These are phyloP conservation scores for Drosophila orena DNA, from an alignment of 1,140 invertebrate species.

Conservation along the genomic window DNA sequence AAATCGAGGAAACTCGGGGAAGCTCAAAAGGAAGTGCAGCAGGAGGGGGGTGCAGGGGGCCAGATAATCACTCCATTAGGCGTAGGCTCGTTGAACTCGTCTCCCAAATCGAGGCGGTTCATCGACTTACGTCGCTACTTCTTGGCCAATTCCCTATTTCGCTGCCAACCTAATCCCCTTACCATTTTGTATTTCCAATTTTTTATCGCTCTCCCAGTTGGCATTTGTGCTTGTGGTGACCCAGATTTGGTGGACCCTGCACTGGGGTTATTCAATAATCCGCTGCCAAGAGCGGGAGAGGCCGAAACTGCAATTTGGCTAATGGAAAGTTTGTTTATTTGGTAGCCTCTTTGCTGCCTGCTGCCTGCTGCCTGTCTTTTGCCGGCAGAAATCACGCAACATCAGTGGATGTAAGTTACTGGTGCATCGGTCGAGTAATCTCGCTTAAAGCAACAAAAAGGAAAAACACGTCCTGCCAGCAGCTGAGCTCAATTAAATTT, in stretches of 20 bases:
- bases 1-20: not conserved
- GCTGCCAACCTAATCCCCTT: no score
- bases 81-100: conserved; percentile 66
- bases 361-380: conserved; percentile 3
- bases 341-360: conserved; percentile 9
- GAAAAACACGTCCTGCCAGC: not conserved
- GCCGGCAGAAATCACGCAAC: conserved; percentile 56
- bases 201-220: conserved; percentile 1
- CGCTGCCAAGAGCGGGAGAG: conserved; percentile 17
- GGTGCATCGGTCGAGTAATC: conserved; percentile 38
- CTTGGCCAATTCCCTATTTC: not conserved
- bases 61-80: conserved; percentile 77
- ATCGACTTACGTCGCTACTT: conserved; percentile 35
- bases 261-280: conserved; percentile 70
- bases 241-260: conserved; percentile 32
- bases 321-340: conserved; percentile 64
- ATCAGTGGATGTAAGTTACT: conserved; percentile 64
- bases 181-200: not conserved
- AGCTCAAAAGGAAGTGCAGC: not conserved
- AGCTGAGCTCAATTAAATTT: conserved; percentile 17
- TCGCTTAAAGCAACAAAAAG: conserved; percentile 2
- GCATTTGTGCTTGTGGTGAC: conserved; percentile 25
- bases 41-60: conserved; percentile 16
- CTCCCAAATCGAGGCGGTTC: conserved; percentile 45
- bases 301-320: conserved; percentile 69